Conservation (phyloP, 2,888 invertebrate genomes). For the Ornithoptera alexandrae region DNA sequence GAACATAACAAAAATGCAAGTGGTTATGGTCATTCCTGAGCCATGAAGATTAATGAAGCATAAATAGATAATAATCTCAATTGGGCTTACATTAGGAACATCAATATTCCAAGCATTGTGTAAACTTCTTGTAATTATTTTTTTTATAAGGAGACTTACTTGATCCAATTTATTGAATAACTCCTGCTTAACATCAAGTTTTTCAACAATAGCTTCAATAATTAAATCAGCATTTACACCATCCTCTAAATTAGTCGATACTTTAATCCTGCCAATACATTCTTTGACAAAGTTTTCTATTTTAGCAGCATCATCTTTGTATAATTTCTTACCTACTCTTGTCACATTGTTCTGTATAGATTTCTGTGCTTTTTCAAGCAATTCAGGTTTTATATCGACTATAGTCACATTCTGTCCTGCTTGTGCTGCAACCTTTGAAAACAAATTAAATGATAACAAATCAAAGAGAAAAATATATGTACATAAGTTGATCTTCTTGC, state of each 20-base stretch:
- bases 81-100: no score
- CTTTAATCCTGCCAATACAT: conserved; percentile 75
- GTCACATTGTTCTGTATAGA: conserved; percentile 85
- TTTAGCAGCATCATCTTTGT: conserved; percentile 83
- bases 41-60: no score
- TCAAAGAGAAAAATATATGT: no score
- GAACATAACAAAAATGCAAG: no score
- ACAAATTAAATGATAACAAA: conserved; percentile 1
- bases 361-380: conserved; percentile 85
- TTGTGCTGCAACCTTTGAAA: conserved; percentile 87
- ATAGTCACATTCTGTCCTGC: conserved; percentile 90
- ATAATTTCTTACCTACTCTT: conserved; percentile 89
- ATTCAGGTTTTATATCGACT: conserved; percentile 86
- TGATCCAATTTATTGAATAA: conserved; percentile 87
- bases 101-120: no score
- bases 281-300: conserved; percentile 84
- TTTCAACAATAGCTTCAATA: conserved; percentile 93
- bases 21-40: no score
- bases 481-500: no score
- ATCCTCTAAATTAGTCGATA: conserved; percentile 80
- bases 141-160: conserved; percentile 48
- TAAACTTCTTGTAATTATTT: background rate
- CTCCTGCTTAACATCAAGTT: conserved; percentile 87
- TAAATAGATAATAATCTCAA: no score
- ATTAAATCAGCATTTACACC: conserved; percentile 87